Evolutionary conservation across 2,113 vertebrate species (phyloP), one percentile per base, ranked within the genome.

Genomic region (Brachionichthys hirsutus): DNA sequence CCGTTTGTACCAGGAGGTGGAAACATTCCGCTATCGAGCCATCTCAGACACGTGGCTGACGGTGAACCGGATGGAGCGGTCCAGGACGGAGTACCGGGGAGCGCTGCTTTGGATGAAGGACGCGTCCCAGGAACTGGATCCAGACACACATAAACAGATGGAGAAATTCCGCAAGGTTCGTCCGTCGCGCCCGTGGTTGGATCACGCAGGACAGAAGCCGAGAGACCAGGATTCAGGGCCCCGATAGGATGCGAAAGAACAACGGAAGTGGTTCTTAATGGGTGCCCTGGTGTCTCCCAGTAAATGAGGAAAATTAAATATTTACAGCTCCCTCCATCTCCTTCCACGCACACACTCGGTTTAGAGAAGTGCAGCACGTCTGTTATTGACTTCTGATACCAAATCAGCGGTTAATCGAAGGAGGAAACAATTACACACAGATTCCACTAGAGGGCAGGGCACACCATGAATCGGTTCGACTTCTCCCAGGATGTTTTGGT

Each of bases 101-200:
- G 96, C 96, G 0, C 85, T 99, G 0, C 90, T 99, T 1, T 99
- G 97, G 97, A 99, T 99, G 97, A 99, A 99, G 85, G 96, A 98
- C 17, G 93, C 96, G n/a, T 99, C 96, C 41, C 96, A 98, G 83
- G 97, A 99, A 77, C 90, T 99, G 50, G 96, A 99, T 79, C 97
- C 97, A 4, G 96, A 99, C 80, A 94, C 95, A 6, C 93, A 92
- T 63, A 99, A 98, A 61, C 97, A 98, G 86, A 97, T 99, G 95
- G 97, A 98, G 82, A 98, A 97, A 74, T 99, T 99, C 80, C 92
- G 97, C 56, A 98, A 98, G 96, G 97, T 99, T 88, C 17, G 92
- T 43, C 43, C 8, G 10, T 52, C 22, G 36, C 30, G 12, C n/a
- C n/a, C n/a, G n/a, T 40, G 24, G 24, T 30, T 8, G 24, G 24